These are phyloP conservation scores for Hormiphora californensis DNA, from an alignment of 37 sponge, comb jelly and placozoan genomes.

Conservation along the genomic window DNA sequence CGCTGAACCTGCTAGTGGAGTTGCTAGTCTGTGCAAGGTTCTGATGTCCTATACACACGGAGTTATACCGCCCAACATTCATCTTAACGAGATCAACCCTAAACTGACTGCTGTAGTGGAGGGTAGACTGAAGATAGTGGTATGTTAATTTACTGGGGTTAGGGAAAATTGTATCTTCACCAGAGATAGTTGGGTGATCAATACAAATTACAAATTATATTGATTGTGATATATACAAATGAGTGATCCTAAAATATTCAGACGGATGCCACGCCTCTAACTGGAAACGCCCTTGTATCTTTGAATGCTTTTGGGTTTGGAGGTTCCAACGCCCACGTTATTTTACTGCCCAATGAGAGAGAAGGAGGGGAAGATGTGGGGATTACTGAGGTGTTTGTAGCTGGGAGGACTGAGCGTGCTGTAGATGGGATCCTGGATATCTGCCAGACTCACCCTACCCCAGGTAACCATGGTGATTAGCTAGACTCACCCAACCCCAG, in stretches of 20 bases:
- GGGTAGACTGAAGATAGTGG: conserved; percentile 48
- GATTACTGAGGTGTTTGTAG: background rate
- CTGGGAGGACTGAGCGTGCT: background rate
- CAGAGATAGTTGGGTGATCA: background rate
- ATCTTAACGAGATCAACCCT: conserved; percentile 54
- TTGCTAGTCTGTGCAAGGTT: conserved; percentile 52
- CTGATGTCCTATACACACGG: conserved; percentile 37
- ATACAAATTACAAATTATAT: background rate
- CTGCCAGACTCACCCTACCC: too few species aligned
- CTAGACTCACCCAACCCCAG: too few species aligned
- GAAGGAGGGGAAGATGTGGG: background rate
- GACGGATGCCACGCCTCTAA: conserved; percentile 38
- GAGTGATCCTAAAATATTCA: background rate
- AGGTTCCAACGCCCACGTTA: conserved; percentile 57
- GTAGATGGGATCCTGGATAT: background rate
- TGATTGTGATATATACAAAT: background rate
- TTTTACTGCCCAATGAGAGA: conserved; percentile 34
- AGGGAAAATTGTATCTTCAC: background rate
- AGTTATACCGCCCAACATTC: conserved; percentile 50
- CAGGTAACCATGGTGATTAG: too few species aligned
- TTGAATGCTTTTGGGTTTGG: conserved; percentile 58
- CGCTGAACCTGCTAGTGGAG: conserved; percentile 56
- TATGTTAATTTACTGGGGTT: background rate
- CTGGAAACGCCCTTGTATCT: conserved; percentile 39
- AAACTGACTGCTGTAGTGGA: conserved; percentile 27